These are phyloP conservation scores for Dendrocincla tyrannina DNA, from an alignment of 2,797 vertebrate species.

Conservation along the genomic window DNA sequence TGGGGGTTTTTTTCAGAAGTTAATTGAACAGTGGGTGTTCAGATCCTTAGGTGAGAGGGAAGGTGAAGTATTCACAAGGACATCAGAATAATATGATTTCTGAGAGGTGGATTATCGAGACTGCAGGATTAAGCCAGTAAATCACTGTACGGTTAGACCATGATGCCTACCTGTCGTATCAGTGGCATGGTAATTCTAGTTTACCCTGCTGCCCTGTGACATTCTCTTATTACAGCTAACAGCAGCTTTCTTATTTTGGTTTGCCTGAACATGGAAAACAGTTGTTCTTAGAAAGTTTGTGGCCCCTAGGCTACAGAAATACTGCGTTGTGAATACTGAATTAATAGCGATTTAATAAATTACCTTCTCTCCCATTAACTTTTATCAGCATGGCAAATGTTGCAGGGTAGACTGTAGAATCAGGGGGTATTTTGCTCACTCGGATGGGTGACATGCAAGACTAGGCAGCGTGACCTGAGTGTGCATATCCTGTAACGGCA, in stretches of 20 bases:
- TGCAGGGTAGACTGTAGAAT: background rate
- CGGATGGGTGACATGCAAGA: background rate
- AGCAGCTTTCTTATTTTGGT: background rate
- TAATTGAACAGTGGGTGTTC: background rate
- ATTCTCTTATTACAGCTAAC: conserved; percentile 15
- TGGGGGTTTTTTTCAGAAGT: background rate
- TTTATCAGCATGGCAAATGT: background rate
- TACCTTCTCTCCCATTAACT: background rate
- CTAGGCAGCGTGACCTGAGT: background rate
- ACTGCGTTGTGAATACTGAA: background rate
- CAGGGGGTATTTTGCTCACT: background rate
- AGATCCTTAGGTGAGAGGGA: background rate
- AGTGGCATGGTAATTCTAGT: background rate
- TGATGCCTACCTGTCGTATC: background rate
- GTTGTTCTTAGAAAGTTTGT: background rate
- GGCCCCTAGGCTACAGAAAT: background rate
- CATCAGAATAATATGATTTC: background rate
- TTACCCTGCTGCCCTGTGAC: background rate
- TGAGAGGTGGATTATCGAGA: background rate
- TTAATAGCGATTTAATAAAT: background rate
- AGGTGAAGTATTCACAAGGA: background rate
- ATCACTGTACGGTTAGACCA: background rate
- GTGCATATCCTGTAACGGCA: background rate
- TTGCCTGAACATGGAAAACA: background rate
- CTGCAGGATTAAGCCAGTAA: background rate